These are phyloP conservation scores for Telmatochromis sp. DNA, from an alignment of 2,113 vertebrate genomes.

Conservation along the genomic window DNA sequence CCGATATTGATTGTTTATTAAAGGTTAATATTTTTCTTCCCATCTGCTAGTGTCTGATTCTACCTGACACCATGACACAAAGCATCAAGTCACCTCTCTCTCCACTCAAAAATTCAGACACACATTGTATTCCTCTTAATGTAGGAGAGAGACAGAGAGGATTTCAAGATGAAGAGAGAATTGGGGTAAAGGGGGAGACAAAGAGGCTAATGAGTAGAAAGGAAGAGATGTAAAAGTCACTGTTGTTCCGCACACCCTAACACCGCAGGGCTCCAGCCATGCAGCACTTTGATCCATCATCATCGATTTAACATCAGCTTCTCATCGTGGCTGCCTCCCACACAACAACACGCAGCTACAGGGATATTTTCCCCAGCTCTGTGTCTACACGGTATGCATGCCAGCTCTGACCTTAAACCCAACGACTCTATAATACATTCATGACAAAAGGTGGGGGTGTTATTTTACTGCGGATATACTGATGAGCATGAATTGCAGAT, in stretches of 20 bases:
- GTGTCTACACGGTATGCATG: neutral
- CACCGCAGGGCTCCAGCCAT: slow-evolving; percentile 41
- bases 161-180: slow-evolving; percentile 8
- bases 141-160: neutral
- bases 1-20: neutral
- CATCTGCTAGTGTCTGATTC: slow-evolving; percentile 9
- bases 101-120: neutral
- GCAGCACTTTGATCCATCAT: slow-evolving; percentile 64
- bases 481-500: neutral
- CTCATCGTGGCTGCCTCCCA: slow-evolving; percentile 31
- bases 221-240: slow-evolving; percentile 26
- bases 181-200: neutral
- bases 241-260: slow-evolving; percentile 24
- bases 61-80: slow-evolving; percentile 26
- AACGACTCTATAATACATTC: neutral
- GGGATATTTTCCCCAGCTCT: neutral
- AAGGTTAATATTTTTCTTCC: neutral
- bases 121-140: neutral
- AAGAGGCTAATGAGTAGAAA: slow-evolving; percentile 25
- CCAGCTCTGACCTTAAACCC: slow-evolving; percentile 20
- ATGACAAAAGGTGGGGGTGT: neutral
- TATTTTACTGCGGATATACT: neutral
- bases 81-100: neutral
- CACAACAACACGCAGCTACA: neutral
- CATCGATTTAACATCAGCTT: slow-evolving; percentile 65